phyloP scores from a whole-genome alignment of 2,797 vertebrate genomes.

The Okamejei kenojei region DNA sequence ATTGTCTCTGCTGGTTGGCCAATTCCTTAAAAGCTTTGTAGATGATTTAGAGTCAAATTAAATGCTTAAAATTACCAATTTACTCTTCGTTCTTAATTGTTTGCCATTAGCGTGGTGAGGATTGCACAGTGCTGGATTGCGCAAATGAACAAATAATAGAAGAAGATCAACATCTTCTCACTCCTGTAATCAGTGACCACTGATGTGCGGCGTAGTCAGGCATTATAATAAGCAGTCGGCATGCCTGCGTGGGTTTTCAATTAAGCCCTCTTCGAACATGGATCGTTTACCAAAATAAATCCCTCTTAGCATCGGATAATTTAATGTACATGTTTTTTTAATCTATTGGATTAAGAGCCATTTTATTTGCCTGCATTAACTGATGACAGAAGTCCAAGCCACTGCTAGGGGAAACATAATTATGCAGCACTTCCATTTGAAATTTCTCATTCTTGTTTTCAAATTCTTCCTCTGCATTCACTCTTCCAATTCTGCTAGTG shows the following conservation, averaged over 20 bases:
- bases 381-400: neutral
- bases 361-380: neutral
- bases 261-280: neutral
- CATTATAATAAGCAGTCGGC: neutral
- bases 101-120: neutral
- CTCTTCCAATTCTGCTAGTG: too few species aligned
- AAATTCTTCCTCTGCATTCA: too few species aligned
- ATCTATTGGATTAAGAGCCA: conserved; percentile 3
- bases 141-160: neutral
- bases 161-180: neutral
- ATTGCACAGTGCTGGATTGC: neutral
- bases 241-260: neutral
- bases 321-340: neutral
- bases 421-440: too few species aligned
- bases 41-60: neutral
- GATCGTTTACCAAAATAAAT: conserved; percentile 3
- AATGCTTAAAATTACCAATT: neutral
- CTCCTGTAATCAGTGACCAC: neutral
- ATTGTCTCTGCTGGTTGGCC: neutral
- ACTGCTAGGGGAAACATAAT: too few species aligned
- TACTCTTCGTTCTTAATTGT: neutral
- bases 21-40: neutral
- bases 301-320: neutral
- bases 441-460: too few species aligned
- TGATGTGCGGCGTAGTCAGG: neutral